A percentile compares a stretch with the other conserved stretches of the same genome.
phyloP scores from a whole-genome alignment of 2,797 vertebrate genomes.

The Galaxias olidus region DNA sequence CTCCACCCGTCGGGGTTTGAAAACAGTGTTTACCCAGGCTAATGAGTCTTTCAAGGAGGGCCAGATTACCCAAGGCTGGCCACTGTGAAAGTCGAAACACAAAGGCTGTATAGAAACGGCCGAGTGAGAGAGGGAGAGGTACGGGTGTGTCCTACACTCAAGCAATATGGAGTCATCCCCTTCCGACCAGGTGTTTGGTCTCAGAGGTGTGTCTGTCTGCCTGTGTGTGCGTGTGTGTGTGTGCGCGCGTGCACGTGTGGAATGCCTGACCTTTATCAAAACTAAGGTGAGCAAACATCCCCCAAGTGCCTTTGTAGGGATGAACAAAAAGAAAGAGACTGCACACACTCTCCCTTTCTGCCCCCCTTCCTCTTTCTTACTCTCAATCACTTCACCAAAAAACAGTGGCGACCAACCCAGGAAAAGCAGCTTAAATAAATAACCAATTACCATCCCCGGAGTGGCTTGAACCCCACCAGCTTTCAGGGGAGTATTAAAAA shows the following conservation, averaged over 20 bases:
- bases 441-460: constrained; percentile 72
- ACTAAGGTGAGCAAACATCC: constrained; percentile 68
- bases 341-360: constrained; percentile 1
- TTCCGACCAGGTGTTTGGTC: constrained; percentile 66
- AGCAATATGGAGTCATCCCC: constrained; percentile 36
- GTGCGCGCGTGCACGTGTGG: constrained; percentile 1
- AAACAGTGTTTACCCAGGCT: constrained; percentile 17
- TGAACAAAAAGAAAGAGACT: constrained; percentile 33
- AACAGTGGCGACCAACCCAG: constrained; percentile 66
- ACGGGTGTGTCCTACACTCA: constrained; percentile 42
- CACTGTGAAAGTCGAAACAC: constrained; percentile 16
- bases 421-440: constrained; percentile 75
- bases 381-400: constrained; percentile 31
- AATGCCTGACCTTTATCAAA: constrained; percentile 52
- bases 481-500: constrained; percentile 69
- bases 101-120: neutral
- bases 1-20: constrained; percentile 25
- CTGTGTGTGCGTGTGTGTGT: neutral
- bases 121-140: constrained; percentile 21
- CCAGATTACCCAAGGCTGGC: constrained; percentile 31
- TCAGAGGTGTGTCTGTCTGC: constrained; percentile 52
- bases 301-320: constrained; percentile 33
- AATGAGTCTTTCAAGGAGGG: constrained; percentile 12
- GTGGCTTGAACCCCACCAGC: constrained; percentile 63
- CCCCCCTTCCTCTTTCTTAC: constrained; percentile 1